These are phyloP conservation scores for Mirza zaza DNA, from an alignment of 2,113 vertebrate genomes.

Conservation along the genomic window DNA sequence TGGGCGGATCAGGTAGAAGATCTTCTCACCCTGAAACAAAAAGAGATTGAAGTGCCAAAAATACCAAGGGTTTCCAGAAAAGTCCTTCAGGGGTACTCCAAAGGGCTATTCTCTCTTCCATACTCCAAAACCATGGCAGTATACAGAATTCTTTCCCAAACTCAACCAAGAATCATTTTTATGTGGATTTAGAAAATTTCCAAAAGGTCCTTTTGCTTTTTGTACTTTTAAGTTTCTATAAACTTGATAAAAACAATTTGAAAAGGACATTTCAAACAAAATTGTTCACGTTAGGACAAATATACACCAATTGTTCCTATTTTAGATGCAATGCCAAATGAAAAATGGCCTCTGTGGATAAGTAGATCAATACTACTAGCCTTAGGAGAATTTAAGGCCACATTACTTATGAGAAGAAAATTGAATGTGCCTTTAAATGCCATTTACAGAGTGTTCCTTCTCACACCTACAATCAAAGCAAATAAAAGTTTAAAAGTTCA, in stretches of 20 bases:
- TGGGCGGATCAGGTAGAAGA: constrained; percentile 94
- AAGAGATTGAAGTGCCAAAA: constrained; percentile 28
- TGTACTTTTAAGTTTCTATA: background rate
- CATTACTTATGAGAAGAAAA: constrained; percentile 65
- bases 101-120: constrained; percentile 14
- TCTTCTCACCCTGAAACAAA: constrained; percentile 91
- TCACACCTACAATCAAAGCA: constrained; percentile 61
- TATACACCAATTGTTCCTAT: constrained; percentile 9
- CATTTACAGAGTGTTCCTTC: constrained; percentile 51
- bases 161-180: constrained; percentile 23
- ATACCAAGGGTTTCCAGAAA: background rate
- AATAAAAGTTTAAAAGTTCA: constrained; percentile 69
- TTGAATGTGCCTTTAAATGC: constrained; percentile 65
- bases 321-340: constrained; percentile 56
- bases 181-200: constrained; percentile 32
- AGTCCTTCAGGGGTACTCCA: background rate
- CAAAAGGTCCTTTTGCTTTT: constrained; percentile 28
- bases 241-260: constrained; percentile 54
- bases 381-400: constrained; percentile 58
- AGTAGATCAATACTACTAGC: constrained; percentile 48
- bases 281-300: constrained; percentile 61
- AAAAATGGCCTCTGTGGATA: constrained; percentile 52
- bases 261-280: constrained; percentile 67
- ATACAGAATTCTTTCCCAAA: constrained; percentile 48
- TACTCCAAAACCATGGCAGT: background rate